These are phyloP conservation scores for Petrocephalus sullivani DNA, from an alignment of 2,797 vertebrate species.

Conservation along the genomic window DNA sequence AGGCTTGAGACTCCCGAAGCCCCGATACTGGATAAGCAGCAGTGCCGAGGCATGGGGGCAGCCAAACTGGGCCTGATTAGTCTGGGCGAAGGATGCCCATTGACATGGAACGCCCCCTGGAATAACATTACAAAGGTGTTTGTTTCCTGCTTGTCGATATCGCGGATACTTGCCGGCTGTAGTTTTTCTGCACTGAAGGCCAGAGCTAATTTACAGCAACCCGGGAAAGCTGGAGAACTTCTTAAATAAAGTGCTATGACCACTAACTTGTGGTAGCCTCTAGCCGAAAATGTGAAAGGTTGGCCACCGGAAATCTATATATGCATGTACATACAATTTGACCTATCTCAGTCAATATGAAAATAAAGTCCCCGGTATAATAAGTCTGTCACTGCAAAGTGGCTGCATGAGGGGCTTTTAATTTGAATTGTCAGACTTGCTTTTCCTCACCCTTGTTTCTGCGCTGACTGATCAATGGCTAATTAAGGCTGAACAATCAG, in stretches of 20 bases:
- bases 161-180: neutral
- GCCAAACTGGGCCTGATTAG: neutral
- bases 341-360: neutral
- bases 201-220: neutral
- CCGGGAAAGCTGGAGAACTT: neutral
- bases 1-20: neutral
- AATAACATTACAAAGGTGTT: neutral
- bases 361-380: neutral
- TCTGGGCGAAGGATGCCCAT: neutral
- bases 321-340: neutral
- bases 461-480: neutral
- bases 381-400: neutral
- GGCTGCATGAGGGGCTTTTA: neutral
- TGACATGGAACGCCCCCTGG: neutral
- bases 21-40: neutral
- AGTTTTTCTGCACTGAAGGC: neutral
- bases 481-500: constrained; percentile 6
- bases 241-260: neutral
- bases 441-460: neutral
- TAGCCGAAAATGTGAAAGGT: neutral
- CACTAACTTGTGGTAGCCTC: neutral
- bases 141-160: neutral
- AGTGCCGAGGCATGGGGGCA: neutral
- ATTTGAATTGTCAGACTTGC: neutral
- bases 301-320: neutral